Evolutionary conservation across 2,888 invertebrate species (phyloP).

Genomic region (Chymomyza caudatula): DNA sequence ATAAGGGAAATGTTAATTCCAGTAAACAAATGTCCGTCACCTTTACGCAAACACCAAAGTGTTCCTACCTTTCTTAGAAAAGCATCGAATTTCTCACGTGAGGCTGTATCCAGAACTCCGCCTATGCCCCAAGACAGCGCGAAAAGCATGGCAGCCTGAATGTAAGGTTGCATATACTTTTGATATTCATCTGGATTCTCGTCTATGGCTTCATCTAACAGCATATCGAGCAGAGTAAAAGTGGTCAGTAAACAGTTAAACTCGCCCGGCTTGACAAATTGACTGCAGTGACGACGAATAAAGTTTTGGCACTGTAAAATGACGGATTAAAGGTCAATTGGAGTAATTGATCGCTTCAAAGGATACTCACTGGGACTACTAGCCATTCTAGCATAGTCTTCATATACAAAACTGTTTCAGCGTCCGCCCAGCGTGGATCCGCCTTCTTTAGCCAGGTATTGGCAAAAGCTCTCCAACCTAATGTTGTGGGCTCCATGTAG

Average conservation of each 20-base stretch:
- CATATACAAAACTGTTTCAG: slow-evolving; percentile 82
- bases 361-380: slow-evolving; percentile 82
- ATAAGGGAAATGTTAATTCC: no score
- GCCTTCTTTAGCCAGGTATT: slow-evolving; percentile 87
- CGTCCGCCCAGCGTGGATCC: slow-evolving; percentile 82
- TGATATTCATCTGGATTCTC: slow-evolving; percentile 84
- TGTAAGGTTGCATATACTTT: slow-evolving; percentile 84
- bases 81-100: slow-evolving; percentile 84
- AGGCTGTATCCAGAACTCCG: slow-evolving; percentile 86
- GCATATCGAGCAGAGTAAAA: slow-evolving; percentile 87
- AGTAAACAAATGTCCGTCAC: no score
- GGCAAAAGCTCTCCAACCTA: slow-evolving; percentile 90
- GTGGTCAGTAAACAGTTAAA: slow-evolving; percentile 86
- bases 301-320: slow-evolving; percentile 79
- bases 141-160: slow-evolving; percentile 87
- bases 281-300: slow-evolving; percentile 84
- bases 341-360: no score
- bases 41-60: no score
- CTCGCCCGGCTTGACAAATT: slow-evolving; percentile 84
- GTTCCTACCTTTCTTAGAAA: slow-evolving; percentile 79
- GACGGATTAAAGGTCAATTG: no score
- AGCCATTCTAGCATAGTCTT: slow-evolving; percentile 86
- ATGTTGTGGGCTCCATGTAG: slow-evolving; percentile 89
- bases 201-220: slow-evolving; percentile 85
- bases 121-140: slow-evolving; percentile 91